Evolutionary conservation across 1,140 invertebrate species (phyloP).

Genomic region (Linepithema humile): DNA sequence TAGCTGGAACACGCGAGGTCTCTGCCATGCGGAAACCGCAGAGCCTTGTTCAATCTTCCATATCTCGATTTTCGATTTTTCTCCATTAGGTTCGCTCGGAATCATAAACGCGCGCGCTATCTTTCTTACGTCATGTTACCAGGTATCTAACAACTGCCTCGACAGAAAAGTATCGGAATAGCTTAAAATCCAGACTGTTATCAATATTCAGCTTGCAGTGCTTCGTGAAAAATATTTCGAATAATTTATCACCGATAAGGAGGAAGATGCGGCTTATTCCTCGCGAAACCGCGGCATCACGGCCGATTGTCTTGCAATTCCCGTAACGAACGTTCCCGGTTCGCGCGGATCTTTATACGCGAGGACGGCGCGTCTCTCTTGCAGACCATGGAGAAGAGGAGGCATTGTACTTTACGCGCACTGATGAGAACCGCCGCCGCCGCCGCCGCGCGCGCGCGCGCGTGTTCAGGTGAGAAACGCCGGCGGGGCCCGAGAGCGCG

Average conservation of each 20-base stretch:
- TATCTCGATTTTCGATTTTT: not conserved
- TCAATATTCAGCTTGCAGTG: not conserved
- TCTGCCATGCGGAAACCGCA: not conserved
- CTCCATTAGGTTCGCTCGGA: not conserved
- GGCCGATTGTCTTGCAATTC: conserved; percentile 9
- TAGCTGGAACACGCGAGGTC: not conserved
- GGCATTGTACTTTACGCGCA: conserved; percentile 25
- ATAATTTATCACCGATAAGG: not conserved
- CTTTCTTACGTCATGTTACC: not conserved
- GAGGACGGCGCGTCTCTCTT: not conserved
- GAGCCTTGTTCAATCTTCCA: not conserved
- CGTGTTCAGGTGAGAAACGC: conserved; percentile 66
- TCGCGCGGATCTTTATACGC: not conserved
- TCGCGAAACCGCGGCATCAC: not conserved
- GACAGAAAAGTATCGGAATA: not conserved
- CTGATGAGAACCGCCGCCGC: conserved; percentile 52
- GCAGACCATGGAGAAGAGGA: not conserved
- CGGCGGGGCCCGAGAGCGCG: conserved; percentile 2
- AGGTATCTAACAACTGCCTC: not conserved
- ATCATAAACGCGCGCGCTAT: conserved; percentile 9
- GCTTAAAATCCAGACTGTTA: conserved; percentile 9
- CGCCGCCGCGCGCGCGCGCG: conserved; percentile 1
- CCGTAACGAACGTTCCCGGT: not conserved
- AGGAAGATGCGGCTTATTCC: not conserved
- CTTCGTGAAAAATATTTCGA: not conserved